Percentiles rank a stretch among this genome's conserved stretches.
Conservation (phyloP, 1,140 invertebrate genomes). For the Physella acuta region DNA sequence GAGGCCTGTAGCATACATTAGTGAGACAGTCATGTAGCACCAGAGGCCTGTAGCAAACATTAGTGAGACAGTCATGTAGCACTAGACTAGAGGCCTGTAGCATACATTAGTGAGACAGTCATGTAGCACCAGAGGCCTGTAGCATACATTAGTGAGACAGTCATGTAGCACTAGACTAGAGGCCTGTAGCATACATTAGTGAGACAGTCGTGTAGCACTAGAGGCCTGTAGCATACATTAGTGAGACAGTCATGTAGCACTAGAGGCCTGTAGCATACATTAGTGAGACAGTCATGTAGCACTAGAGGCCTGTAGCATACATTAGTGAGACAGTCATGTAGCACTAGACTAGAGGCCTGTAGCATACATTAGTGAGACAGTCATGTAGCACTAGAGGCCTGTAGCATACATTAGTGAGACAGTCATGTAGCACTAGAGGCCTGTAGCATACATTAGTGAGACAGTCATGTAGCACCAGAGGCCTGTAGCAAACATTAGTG, state of each 20-base stretch:
- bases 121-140: conserved; percentile 49
- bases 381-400: conserved; percentile 47
- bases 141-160: conserved; percentile 54
- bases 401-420: conserved; percentile 53
- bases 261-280: conserved; percentile 42
- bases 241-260: conserved; percentile 57
- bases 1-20: conserved; percentile 35
- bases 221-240: conserved; percentile 51
- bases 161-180: conserved; percentile 52
- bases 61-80: conserved; percentile 57
- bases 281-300: conserved; percentile 39
- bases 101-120: conserved; percentile 40
- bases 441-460: conserved; percentile 36
- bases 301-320: conserved; percentile 49
- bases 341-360: conserved; percentile 36
- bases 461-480: conserved; percentile 48
- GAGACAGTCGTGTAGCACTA: conserved; percentile 45
- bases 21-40: too few species aligned
- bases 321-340: conserved; percentile 59
- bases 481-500: conserved; percentile 54
- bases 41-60: conserved; percentile 52
- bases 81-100: conserved; percentile 36
- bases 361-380: conserved; percentile 39
- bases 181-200: conserved; percentile 36
- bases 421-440: conserved; percentile 52